Base-by-base conservation (phyloP, 2,888 invertebrate species). In the Tachystola acroxantha region DNA sequence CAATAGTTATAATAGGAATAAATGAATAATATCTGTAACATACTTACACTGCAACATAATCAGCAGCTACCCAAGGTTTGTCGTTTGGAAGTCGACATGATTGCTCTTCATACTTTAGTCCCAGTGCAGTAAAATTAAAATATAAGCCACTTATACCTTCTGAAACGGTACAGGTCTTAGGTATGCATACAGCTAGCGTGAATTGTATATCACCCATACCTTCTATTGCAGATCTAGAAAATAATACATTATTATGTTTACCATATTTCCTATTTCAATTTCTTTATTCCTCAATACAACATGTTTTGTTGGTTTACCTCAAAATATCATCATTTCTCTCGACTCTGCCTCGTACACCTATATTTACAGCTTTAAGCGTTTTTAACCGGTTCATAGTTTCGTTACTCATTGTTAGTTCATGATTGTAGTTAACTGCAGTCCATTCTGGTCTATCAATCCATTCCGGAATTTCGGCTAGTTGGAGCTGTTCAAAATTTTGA, bases 21-120 rank as follows among this genome's bases (percentile, higher is more conserved):
- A n/a, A n/a, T n/a, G n/a, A n/a, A n/a, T n/a, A n/a, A n/a, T n/a
- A n/a, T n/a, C n/a, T n/a, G n/a, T n/a, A n/a, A n/a, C n/a, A 26
- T 42, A 49, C 63, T 57, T 42, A 64, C 66, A 58, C 42, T 1
- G 65, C 60, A 7, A 60, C 39, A 10, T 66, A 69, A 36, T 76
- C 77, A 2, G 53, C 77, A 6, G 65, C 45, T 1, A 54, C 63
- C 63, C 69, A 67, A 14, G 64, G 64, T 31, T 69, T 75, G 35
- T 77, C 77, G 32, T 64, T 43, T 2, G 67, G 61, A 9, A 77
- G 49, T 4, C 77, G 61, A 39, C 76, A 76, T 19, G 53, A 62
- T 1, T 44, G 37, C 19, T 68, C 64, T 10, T 52, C 37, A 36
- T 57, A 60, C 12, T 58, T 20, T n/a, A 67, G 50, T 0, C 62